These are phyloP conservation scores for Coelopa pilipes DNA, from an alignment of 2,888 invertebrate species.

Conservation along the genomic window DNA sequence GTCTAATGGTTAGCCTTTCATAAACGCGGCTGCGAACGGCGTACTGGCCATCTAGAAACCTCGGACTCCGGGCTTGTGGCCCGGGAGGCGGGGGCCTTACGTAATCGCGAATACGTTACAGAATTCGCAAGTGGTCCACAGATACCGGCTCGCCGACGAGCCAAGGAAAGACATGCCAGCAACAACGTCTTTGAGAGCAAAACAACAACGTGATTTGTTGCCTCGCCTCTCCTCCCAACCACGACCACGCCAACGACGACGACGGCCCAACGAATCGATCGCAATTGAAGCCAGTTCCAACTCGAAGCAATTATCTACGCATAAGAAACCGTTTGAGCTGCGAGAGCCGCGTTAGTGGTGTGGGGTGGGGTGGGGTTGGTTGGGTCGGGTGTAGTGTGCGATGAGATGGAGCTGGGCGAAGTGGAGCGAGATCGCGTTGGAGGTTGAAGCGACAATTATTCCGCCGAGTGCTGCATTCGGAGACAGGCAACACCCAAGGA, in stretches of 20 bases:
- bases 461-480: not conserved
- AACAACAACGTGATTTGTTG: constrained; percentile 19
- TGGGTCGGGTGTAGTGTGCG: too few species aligned
- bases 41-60: not conserved
- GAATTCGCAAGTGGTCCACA: not conserved
- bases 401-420: too few species aligned
- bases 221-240: not conserved
- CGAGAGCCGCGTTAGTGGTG: too few species aligned
- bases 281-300: constrained; percentile 7
- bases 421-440: constrained; percentile 6
- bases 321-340: not conserved
- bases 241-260: not conserved
- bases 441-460: constrained; percentile 5
- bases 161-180: constrained; percentile 1
- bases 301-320: constrained; percentile 30
- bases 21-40: too few species aligned
- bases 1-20: too few species aligned
- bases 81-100: constrained; percentile 26
- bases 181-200: constrained; percentile 4
- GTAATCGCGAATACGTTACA: constrained; percentile 12
- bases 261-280: not conserved
- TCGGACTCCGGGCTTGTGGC: not conserved
- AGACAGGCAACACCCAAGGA: constrained; percentile 25
- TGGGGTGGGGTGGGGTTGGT: too few species aligned
- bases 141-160: constrained; percentile 13